A percentile compares a stretch with the other conserved stretches of the same genome.
Conservation (phyloP, 2,797 vertebrate genomes). For the Margarornis squamiger region DNA sequence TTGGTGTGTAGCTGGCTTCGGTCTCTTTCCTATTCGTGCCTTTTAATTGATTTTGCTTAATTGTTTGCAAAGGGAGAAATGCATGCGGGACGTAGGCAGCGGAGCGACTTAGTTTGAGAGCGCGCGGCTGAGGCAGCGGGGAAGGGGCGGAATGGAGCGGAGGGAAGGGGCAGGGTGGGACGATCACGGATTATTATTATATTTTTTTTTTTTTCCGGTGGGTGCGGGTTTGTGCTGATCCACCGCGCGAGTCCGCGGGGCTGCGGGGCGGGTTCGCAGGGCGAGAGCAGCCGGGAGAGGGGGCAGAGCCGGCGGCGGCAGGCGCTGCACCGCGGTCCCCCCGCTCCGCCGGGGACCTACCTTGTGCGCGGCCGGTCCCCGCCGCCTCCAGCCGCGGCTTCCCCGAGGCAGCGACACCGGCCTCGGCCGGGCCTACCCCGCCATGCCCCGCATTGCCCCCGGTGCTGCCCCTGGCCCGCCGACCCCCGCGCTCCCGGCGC, state of each 20-base stretch:
- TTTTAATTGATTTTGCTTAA: slow-evolving; percentile 64
- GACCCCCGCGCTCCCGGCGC: neutral
- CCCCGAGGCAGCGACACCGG: neutral
- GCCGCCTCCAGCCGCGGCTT: neutral
- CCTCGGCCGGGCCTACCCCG: slow-evolving; percentile 35
- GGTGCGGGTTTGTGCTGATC: slow-evolving; percentile 1
- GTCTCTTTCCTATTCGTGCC: slow-evolving; percentile 69
- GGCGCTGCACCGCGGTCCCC: slow-evolving; percentile 57
- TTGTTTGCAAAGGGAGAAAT: slow-evolving; percentile 75
- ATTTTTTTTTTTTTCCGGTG: neutral
- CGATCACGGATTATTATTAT: neutral
- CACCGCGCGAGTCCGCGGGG: neutral
- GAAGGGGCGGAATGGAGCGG: slow-evolving; percentile 62
- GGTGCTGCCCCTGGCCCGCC: neutral
- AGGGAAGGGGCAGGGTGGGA: slow-evolving; percentile 55
- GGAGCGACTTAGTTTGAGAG: slow-evolving; percentile 46
- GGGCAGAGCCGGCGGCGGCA: slow-evolving; percentile 9
- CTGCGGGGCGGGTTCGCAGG: slow-evolving; percentile 20
- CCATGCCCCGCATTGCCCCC: neutral
- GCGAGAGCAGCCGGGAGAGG: slow-evolving; percentile 11
- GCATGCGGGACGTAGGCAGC: slow-evolving; percentile 10
- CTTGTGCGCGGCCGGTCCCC: slow-evolving; percentile 37
- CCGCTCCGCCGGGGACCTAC: slow-evolving; percentile 23
- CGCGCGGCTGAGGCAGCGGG: slow-evolving; percentile 61
- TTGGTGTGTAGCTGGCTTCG: slow-evolving; percentile 90